These are phyloP conservation scores for Babyrousa celebensis DNA, from an alignment of 2,797 vertebrate genomes.

Conservation along the genomic window DNA sequence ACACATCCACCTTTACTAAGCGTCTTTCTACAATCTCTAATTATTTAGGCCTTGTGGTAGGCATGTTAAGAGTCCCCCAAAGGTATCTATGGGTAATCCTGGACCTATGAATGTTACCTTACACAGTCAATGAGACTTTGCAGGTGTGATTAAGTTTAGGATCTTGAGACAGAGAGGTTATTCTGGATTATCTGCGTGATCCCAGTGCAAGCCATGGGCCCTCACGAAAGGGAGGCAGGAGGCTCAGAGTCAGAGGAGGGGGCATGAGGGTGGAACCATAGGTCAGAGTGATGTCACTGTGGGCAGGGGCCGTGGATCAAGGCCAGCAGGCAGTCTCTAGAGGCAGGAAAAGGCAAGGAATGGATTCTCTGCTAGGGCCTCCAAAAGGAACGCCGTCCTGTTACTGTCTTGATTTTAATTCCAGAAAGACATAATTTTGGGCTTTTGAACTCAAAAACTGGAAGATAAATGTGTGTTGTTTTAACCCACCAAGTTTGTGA, in stretches of 20 bases:
- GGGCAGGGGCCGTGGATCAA: too few relatives aligned
- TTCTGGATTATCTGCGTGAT: background rate
- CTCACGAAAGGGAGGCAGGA: background rate
- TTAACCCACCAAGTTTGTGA: background rate
- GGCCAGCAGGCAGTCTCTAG: too few relatives aligned
- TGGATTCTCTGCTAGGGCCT: background rate
- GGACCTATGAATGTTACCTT: background rate
- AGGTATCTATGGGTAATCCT: background rate
- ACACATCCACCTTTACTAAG: too few relatives aligned
- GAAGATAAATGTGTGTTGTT: background rate
- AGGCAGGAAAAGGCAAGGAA: background rate
- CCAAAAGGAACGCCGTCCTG: background rate
- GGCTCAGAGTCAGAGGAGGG: background rate
- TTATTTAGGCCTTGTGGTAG: background rate
- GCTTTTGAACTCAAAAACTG: background rate
- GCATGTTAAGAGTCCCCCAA: background rate
- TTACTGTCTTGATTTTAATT: background rate
- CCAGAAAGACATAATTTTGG: background rate
- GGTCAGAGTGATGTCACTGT: background rate
- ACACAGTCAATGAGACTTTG: background rate
- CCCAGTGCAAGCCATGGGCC: background rate
- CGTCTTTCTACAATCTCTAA: background rate
- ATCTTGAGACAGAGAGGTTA: background rate
- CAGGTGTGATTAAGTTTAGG: background rate
- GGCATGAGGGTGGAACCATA: background rate